These are phyloP conservation scores for Pseudorhiza aurosa DNA, from an alignment of 30 jellyfish, hydroid and myxozoan genomes.

Conservation along the genomic window DNA sequence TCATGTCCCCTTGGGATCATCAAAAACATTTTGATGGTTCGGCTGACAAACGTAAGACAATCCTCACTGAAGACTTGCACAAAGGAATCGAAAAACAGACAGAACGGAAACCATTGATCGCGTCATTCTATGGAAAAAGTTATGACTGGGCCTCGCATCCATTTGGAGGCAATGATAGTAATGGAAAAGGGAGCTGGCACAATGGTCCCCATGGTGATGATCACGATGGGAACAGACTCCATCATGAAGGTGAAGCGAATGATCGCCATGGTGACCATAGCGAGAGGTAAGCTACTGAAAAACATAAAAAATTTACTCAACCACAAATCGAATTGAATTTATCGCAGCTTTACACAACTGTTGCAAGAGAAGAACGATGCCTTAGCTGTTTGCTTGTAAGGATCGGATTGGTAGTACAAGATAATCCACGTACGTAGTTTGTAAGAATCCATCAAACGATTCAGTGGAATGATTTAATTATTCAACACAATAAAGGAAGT, in stretches of 20 bases:
- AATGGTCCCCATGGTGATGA: not conserved
- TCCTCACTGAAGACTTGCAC: constrained; percentile 1
- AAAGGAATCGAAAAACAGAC: constrained; percentile 8
- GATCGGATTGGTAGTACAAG: no score
- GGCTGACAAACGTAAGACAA: constrained; percentile 33
- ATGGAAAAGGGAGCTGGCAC: constrained; percentile 32
- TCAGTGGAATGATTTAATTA: no score
- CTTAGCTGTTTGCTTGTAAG: no score
- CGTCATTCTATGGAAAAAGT: not conserved
- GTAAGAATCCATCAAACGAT: no score
- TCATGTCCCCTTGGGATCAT: constrained; percentile 72
- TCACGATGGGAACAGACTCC: constrained; percentile 14
- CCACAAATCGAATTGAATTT: no score
- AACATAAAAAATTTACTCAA: no score
- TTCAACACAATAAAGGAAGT: no score
- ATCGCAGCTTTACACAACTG: no score
- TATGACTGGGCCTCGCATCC: constrained; percentile 52
- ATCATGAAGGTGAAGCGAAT: constrained; percentile 13
- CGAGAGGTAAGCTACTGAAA: constrained; percentile 13
- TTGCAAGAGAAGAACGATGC: no score
- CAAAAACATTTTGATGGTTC: constrained; percentile 22
- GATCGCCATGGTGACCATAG: constrained; percentile 17
- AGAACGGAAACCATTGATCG: not conserved
- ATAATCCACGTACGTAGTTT: no score
- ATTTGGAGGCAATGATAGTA: not conserved